A percentile compares a stretch with the other conserved stretches of the same genome.
These are phyloP conservation scores for Alexandromys oeconomus DNA, from an alignment of 2,797 vertebrate species.

Conservation along the genomic window DNA sequence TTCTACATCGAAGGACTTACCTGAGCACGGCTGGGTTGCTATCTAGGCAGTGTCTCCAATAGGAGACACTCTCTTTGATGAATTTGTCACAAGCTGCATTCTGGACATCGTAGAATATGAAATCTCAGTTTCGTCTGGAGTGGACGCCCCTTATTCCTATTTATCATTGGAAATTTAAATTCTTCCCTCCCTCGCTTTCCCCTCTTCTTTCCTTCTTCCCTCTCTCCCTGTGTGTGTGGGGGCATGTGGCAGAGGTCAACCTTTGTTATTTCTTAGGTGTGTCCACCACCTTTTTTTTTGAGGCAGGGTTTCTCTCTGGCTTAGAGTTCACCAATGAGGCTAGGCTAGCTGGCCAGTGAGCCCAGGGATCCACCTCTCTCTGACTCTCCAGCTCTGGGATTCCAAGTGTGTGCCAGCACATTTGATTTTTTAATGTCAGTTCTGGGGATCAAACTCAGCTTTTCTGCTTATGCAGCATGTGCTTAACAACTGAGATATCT, in stretches of 20 bases:
- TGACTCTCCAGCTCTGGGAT: not conserved
- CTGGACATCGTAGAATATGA: not conserved
- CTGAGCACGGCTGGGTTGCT: not conserved
- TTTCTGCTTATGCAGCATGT: not conserved
- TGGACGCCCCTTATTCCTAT: not conserved
- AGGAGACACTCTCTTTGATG: not conserved
- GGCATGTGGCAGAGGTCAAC: not conserved
- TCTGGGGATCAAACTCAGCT: not conserved
- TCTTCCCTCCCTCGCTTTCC: no score
- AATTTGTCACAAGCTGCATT: not conserved
- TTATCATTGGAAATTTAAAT: constrained; percentile 10
- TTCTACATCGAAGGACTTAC: not conserved
- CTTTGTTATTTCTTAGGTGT: not conserved
- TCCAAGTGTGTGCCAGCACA: not conserved
- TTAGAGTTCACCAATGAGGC: not conserved
- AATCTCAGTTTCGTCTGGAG: not conserved
- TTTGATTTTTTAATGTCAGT: not conserved
- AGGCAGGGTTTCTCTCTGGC: not conserved
- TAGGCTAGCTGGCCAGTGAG: not conserved
- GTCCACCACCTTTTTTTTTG: not conserved
- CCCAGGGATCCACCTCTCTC: not conserved
- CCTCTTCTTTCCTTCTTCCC: not conserved
- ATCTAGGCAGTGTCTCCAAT: not conserved
- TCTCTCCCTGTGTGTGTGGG: not conserved
- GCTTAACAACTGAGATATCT: not conserved